Base-by-base conservation (phyloP, 2,888 invertebrate genomes). In the Morpho helenor region DNA sequence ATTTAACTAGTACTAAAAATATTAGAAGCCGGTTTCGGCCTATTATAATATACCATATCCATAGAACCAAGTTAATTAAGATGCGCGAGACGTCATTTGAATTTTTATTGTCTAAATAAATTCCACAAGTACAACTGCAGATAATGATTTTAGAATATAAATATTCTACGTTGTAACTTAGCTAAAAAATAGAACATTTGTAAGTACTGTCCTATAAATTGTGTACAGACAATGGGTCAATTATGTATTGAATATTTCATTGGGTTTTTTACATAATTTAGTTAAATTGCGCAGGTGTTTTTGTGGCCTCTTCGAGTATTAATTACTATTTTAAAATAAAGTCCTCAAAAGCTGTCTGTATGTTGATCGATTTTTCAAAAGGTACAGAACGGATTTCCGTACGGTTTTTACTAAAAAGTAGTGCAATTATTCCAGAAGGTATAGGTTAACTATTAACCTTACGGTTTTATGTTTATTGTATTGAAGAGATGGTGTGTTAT, bases 191-290 rank as follows among this genome's bases (percentile, higher is more conserved):
- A 57, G 54, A 46, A 46, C 40, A 56, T 46, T 49, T 52, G 43
- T 41, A 39, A 51, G 9, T 9, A 52, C 46, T 49, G 58, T 61
- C 55, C 68, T 85, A 85, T 87, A 85, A 85, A 85, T 84, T 74
- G 63, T 72, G 58, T 66, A 67, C 64, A 75, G 75, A 84, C 85
- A 83, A 84, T 80, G 73, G 78, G 67, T 52, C 76, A 79, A 80
- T 82, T 79, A 80, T 53, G 58, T 65, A 72, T 83, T 84, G 80
- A 84, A 84, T 85, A 80, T 80, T 84, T 80, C 77, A 84, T 80
- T 70, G 64, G 62, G 71, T 80, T 79, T 79, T 77, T 76, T 67
- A 61, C 47, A 56, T 58, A 61, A 59, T 52, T 56, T 43, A 51
- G 55, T 59, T 61, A 52, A 56, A 63, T 53, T 62, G 63, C 64